Percentiles rank a stretch among this genome's conserved stretches.
Evolutionary conservation across 92 coral and sea anemone genomes (phyloP).

Genomic region (Hydrozoanthus gracilis): DNA sequence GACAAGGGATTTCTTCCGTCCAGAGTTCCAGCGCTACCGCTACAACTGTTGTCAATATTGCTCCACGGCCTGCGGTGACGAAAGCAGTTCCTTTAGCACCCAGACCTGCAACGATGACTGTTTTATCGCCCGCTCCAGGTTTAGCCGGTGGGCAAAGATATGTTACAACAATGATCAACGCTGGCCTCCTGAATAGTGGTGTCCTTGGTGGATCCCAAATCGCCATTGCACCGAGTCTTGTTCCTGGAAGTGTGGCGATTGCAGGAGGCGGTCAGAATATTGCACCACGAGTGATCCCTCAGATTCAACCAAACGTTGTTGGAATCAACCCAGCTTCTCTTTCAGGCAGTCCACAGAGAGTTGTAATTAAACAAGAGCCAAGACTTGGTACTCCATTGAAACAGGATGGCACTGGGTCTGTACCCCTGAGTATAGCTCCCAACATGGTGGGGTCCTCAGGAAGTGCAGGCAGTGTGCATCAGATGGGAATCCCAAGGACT

Average conservation of each 20-base stretch:
- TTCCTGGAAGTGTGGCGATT: constrained; percentile 78
- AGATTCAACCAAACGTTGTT: constrained; percentile 75
- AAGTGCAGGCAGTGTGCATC: constrained; percentile 51
- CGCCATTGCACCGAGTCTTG: constrained; percentile 86
- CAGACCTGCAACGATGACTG: constrained; percentile 92
- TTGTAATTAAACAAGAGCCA: constrained; percentile 73
- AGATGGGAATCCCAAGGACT: constrained; percentile 52
- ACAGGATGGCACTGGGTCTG: constrained; percentile 60
- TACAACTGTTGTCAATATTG: constrained; percentile 94
- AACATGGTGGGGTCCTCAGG: constrained; percentile 43
- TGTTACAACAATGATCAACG: constrained; percentile 81
- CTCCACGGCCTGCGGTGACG: constrained; percentile 92
- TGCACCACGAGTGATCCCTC: constrained; percentile 79
- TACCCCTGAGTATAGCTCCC: constrained; percentile 55
- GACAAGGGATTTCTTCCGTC: constrained; percentile 83
- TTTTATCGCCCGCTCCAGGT: constrained; percentile 76
- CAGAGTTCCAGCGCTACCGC: constrained; percentile 67
- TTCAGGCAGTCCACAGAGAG: constrained; percentile 45
- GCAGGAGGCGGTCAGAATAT: constrained; percentile 82
- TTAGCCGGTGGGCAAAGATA: constrained; percentile 76
- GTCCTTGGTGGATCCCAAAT: constrained; percentile 88
- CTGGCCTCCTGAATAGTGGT: constrained; percentile 73
- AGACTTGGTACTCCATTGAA: constrained; percentile 60
- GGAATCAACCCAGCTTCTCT: constrained; percentile 57
- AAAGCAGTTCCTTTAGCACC: constrained; percentile 98